Conservation (phyloP, 2,113 vertebrate genomes). For the Indri indri region DNA sequence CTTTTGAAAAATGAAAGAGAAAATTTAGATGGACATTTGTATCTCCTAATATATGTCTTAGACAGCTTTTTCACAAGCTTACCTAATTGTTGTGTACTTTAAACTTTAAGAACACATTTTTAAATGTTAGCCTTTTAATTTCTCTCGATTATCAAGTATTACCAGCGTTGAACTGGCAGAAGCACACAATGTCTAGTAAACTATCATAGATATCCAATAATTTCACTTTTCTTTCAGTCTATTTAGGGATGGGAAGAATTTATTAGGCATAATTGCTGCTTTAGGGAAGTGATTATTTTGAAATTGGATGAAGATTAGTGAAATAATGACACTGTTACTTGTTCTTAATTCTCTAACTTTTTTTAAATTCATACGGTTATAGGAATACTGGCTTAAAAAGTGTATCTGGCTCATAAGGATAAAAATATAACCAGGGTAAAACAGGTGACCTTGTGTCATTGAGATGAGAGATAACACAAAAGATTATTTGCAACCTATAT, state of each 20-base stretch:
- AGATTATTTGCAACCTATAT: neutral
- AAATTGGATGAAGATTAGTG: neutral
- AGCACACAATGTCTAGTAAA: neutral
- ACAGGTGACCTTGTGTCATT: neutral
- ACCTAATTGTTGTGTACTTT: slow-evolving; percentile 25
- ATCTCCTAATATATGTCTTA: neutral
- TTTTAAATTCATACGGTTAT: neutral
- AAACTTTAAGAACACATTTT: slow-evolving; percentile 50
- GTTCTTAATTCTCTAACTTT: neutral
- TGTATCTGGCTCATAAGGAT: neutral
- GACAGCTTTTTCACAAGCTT: slow-evolving; percentile 32
- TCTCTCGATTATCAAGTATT: neutral
- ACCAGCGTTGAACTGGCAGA: neutral
- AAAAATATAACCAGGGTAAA: neutral
- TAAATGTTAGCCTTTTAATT: slow-evolving; percentile 44
- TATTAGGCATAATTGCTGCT: neutral
- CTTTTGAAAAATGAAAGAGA: neutral
- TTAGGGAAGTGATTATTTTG: neutral
- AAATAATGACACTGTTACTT: neutral
- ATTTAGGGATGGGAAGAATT: neutral
- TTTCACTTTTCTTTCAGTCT: slow-evolving; percentile 8
- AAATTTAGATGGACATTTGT: neutral
- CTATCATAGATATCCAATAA: neutral
- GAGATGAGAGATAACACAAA: neutral
- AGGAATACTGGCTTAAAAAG: neutral